phyloP scores from a whole-genome alignment of 2,113 vertebrate species.

The Cromileptes altivelis region DNA sequence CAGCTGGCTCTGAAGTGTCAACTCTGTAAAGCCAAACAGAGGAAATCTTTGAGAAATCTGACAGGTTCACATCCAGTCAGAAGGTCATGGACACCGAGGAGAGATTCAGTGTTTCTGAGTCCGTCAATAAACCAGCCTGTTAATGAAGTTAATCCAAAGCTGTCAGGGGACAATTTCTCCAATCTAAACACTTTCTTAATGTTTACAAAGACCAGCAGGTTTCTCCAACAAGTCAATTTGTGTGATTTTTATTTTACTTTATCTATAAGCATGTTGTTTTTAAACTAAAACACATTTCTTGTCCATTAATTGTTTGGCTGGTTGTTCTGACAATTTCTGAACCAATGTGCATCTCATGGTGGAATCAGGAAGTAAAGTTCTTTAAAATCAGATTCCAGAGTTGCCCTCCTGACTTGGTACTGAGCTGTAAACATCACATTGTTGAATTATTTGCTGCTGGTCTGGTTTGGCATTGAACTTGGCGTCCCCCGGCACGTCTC shows the following conservation, averaged over 20 bases:
- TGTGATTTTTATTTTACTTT: neutral
- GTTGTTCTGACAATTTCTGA: too few relatives aligned
- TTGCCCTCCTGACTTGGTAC: neutral
- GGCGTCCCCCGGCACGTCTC: conserved; percentile 24
- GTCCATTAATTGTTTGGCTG: too few relatives aligned
- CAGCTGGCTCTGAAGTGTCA: conserved; percentile 50
- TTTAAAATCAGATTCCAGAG: neutral
- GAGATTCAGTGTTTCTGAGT: neutral
- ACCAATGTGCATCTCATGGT: too few relatives aligned
- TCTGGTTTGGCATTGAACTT: conserved; percentile 61
- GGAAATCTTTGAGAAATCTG: conserved; percentile 25
- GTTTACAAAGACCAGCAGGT: neutral
- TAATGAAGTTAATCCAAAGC: neutral
- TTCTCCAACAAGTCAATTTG: neutral
- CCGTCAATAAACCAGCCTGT: neutral
- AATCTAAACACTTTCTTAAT: neutral
- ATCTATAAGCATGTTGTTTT: neutral
- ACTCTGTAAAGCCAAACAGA: conserved; percentile 38
- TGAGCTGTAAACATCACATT: neutral
- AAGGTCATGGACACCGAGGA: conserved; percentile 39
- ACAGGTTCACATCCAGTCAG: conserved; percentile 34
- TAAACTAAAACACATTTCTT: too few relatives aligned
- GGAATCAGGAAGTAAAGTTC: too few relatives aligned
- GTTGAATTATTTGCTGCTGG: neutral
- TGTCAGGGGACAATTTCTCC: neutral